Evolutionary conservation across 1,140 invertebrate species (phyloP).

Genomic region (Drosophila auraria): DNA sequence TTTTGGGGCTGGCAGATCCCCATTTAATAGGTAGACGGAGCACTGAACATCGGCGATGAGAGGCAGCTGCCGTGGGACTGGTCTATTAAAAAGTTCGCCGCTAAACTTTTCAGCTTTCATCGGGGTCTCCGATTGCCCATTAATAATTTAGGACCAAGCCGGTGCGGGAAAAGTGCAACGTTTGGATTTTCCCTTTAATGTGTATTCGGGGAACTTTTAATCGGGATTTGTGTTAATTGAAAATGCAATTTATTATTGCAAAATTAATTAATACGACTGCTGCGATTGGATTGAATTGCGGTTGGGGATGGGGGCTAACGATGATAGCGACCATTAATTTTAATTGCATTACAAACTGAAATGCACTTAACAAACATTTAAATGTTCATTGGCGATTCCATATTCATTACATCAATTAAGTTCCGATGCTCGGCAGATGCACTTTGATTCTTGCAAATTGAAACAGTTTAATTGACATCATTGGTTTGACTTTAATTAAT

Average conservation of each 20-base stretch:
- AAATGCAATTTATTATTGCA: conserved; percentile 53
- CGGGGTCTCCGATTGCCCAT: conserved; percentile 38
- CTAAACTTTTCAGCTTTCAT: conserved; percentile 67
- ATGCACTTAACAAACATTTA: conserved; percentile 49
- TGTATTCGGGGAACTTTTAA: conserved; percentile 31
- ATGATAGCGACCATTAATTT: conserved; percentile 37
- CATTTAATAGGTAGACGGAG: background rate
- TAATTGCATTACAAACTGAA: conserved; percentile 51
- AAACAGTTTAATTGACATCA: background rate
- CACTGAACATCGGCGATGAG: conserved; percentile 20
- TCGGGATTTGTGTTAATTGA: conserved; percentile 55
- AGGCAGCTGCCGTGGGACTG: conserved; percentile 36
- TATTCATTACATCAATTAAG: conserved; percentile 56
- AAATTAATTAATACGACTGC: conserved; percentile 41
- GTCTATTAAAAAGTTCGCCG: conserved; percentile 66
- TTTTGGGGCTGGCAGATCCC: background rate
- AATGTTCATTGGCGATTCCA: conserved; percentile 36
- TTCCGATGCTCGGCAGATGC: conserved; percentile 1
- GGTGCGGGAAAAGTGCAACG: conserved; percentile 55
- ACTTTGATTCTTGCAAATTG: conserved; percentile 15
- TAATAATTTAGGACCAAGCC: conserved; percentile 58
- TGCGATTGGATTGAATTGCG: conserved; percentile 7
- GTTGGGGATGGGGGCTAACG: background rate
- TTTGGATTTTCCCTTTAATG: background rate
- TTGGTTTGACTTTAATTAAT: background rate